Evolutionary conservation across 2,113 vertebrate species (phyloP), one percentile per base, ranked within the genome.

Genomic region (Myotis lucifugus): DNA sequence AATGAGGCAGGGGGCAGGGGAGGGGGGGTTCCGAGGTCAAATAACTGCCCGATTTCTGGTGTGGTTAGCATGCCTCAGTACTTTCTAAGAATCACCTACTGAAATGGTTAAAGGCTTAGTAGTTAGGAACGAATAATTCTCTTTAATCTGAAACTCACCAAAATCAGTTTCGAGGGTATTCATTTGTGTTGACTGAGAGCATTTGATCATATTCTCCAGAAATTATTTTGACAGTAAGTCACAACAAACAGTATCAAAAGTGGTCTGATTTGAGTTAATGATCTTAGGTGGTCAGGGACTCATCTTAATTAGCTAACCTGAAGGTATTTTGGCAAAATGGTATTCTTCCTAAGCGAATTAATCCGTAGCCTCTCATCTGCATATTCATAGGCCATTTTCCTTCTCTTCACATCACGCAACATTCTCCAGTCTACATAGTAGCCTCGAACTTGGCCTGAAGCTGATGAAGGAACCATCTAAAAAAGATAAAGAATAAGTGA

Each of bases 391-490:
- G 99, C 99, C 98, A 99, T 98, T 89, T 98, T 99, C 97, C 99
- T 98, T 66, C 99, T 99, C 97, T 99, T 99, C 29, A 99, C 98
- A 1, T 99, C 99, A 59, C 99, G 98, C 76, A 99, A 92, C 99
- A 99, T 99, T 96, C 97, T 99, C 99, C 99, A 99, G 97, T 99
- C 95, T 29, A 99, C 99, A 0, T 99, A 99, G 95, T 99, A 99
- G 93, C 98, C 87, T 94, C 99, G 98, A 82, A 95, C 98, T 91
- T 99, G 99, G 91, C 98, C 97, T 37, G 97, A 11, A 32, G 95
- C 91, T 7, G 96, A 46, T 0, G 56, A 64, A 48, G 98, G 96
- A 18, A 98, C 81, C 76, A 95, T 86, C 98, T 98, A 34, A 54
- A 52, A 77, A 40, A 74, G 29, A 84, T 8, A 79, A 73, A 12